Percentiles rank a stretch among this genome's conserved stretches.
phyloP scores from a whole-genome alignment of 2,113 vertebrate genomes.

The Notiomystis cincta region DNA sequence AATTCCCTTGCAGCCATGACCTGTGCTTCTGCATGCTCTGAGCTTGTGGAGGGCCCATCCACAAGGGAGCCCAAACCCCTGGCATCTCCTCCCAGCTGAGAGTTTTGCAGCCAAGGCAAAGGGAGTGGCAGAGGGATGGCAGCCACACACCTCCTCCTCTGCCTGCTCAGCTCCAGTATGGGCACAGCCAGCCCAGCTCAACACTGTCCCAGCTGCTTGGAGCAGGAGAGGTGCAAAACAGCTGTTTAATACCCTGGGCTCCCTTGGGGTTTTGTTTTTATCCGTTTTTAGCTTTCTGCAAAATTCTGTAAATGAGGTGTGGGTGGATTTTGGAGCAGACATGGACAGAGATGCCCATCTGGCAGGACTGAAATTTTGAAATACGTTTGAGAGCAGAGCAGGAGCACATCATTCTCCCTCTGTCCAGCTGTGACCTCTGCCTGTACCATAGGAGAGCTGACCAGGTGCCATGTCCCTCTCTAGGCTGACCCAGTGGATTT shows the following conservation, averaged over 20 bases:
- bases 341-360: background rate
- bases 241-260: background rate
- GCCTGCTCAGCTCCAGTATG: fast-evolving
- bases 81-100: background rate
- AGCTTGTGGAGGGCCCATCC: fast-evolving
- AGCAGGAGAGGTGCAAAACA: background rate
- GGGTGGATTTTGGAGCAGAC: background rate
- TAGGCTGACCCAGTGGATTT: background rate
- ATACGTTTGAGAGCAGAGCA: fast-evolving
- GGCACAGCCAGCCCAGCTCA: fast-evolving
- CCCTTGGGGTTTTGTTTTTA: background rate
- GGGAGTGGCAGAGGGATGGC: background rate
- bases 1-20: background rate
- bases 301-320: background rate
- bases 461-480: background rate
- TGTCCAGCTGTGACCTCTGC: background rate
- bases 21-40: background rate
- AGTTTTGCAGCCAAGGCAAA: background rate
- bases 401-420: background rate
- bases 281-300: background rate
- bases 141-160: background rate
- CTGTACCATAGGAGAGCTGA: background rate
- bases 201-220: fast-evolving
- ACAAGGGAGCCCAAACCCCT: background rate
- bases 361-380: background rate